Evolutionary conservation across 2,113 vertebrate species (phyloP), one percentile per base, ranked within the genome.

Genomic region (Phrynosoma blainvillii): DNA sequence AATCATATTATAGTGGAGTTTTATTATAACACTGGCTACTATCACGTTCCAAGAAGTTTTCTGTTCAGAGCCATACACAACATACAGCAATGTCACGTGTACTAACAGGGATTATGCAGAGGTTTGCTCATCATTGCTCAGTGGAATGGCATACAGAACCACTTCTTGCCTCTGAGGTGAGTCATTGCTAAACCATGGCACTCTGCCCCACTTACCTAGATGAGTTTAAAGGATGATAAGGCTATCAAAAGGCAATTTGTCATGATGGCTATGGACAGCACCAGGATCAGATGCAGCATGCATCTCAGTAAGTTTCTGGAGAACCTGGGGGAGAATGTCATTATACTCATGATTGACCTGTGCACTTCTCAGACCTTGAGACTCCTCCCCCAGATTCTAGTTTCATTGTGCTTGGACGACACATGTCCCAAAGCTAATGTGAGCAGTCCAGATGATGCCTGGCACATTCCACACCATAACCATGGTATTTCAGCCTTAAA

Each of bases 1-100:
- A 83, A 88, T 77, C 90, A 92, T 65, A 92, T 77, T 82, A 92
- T 84, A 87, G 71, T 56, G 40, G 1, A 0, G 68, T 36, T 27
- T 62, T 85, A 68, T 0, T 0, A 1, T 42, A 68, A 59, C 75
- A 54, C 82, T 27, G 70, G 71, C 16, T 18, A 52, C 5, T 30
- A 42, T 81, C 76, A 13, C 54, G 36, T 18, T 74, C 76, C 20
- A 36, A 81, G 47, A 0, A 82, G 59, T 0, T 0, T 9, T 27
- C 18, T 62, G 3, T 62, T 13, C 65, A 66, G 18, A 66, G 65
- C 65, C 23, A 66, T 21, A 21, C 21, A 21, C 18, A 66, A 66
- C 20, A 21, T 6, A 21, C 3, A 66, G 20, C 20, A 21, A 16
- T 65, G 3, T 14, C 62, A 16, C 0, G 4, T 47, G 47, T 47